Conservation (phyloP, 2,888 invertebrate species). For the Oscheius sp. region DNA sequence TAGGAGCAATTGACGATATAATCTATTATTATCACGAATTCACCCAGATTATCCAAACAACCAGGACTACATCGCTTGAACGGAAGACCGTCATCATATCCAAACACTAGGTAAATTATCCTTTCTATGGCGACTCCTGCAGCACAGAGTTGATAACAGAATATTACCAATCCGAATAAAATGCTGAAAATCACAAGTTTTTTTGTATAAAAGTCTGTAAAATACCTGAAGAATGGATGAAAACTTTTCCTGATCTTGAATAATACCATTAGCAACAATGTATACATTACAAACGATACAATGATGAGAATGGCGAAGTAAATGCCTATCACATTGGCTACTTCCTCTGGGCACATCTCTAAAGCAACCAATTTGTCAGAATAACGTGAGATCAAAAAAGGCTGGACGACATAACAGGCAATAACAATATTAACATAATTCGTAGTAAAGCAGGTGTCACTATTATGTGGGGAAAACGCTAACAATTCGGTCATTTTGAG, state of each 20-base stretch:
- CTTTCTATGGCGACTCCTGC: slow-evolving; percentile 7
- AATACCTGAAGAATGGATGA: slow-evolving; percentile 34
- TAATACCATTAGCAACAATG: background rate
- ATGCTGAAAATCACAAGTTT: slow-evolving; percentile 18
- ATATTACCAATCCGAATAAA: slow-evolving; percentile 16
- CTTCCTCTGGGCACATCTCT: slow-evolving; percentile 25
- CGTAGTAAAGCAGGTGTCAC: too few species aligned
- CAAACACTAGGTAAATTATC: slow-evolving; percentile 9
- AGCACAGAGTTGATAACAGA: slow-evolving; percentile 30
- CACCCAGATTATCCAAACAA: background rate
- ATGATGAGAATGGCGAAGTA: slow-evolving; percentile 23
- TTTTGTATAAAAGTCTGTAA: background rate
- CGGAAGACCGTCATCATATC: background rate
- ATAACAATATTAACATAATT: too few species aligned
- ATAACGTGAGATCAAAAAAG: too few species aligned
- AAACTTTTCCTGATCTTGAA: slow-evolving; percentile 16
- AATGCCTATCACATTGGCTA: slow-evolving; percentile 5
- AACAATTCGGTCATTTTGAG: too few species aligned
- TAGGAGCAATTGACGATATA: slow-evolving; percentile 23
- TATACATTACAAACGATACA: slow-evolving; percentile 9
- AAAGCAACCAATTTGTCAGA: too few species aligned
- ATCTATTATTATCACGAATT: background rate
- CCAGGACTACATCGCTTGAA: slow-evolving; percentile 5
- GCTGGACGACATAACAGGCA: too few species aligned
- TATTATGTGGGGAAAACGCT: too few species aligned